Evolutionary conservation across 2,113 vertebrate species (phyloP).

Genomic region (Chrysochloris asiatica): DNA sequence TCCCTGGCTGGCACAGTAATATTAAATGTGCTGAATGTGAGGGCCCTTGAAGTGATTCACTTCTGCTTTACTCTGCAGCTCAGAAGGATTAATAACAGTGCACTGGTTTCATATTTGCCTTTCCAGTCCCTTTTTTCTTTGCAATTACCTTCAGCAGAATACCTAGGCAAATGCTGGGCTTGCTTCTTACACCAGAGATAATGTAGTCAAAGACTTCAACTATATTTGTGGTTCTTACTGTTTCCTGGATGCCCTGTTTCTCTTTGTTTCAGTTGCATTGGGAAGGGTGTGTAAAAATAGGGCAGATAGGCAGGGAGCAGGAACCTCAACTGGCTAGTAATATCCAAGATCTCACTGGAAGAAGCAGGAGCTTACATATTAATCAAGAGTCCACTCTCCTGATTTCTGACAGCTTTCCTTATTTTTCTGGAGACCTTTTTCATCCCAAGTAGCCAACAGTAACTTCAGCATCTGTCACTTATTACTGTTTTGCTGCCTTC

Average conservation of each 20-base stretch:
- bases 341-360: conserved; percentile 5
- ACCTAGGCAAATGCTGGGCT: neutral
- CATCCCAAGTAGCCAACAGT: conserved; percentile 36
- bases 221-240: neutral
- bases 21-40: neutral
- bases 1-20: neutral
- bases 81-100: neutral
- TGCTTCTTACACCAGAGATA: neutral
- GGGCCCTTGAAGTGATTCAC: neutral
- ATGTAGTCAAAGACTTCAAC: neutral
- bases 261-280: neutral
- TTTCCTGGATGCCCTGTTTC: neutral
- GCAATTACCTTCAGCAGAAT: neutral
- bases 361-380: conserved; percentile 23
- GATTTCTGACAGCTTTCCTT: neutral
- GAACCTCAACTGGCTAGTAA: neutral
- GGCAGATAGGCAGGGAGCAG: neutral
- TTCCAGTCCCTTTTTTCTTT: neutral
- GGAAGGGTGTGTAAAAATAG: neutral
- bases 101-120: neutral
- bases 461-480: conserved; percentile 35
- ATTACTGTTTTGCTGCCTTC: neutral
- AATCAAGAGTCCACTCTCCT: conserved; percentile 54
- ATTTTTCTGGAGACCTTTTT: neutral
- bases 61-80: neutral